A percentile compares a stretch with the other conserved stretches of the same genome.
phyloP scores from a whole-genome alignment of 2,113 vertebrate species.

The Cyprinus carpio region DNA sequence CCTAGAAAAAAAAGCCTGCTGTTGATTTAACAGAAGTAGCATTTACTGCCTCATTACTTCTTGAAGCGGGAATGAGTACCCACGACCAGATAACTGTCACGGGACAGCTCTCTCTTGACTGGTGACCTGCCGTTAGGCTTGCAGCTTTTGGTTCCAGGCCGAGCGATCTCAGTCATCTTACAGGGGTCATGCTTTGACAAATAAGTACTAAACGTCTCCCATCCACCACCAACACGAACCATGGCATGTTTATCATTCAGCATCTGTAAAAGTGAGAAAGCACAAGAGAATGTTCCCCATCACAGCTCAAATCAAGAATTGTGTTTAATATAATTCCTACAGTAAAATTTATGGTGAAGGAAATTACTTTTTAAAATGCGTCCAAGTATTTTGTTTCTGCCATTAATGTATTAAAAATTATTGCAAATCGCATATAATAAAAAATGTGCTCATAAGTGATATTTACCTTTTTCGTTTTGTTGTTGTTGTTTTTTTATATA shows the following conservation, averaged over 20 bases:
- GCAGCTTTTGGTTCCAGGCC: constrained; percentile 84
- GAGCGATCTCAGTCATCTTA: constrained; percentile 81
- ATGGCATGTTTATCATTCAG: constrained; percentile 97
- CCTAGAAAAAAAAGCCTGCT: background rate
- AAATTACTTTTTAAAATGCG: background rate
- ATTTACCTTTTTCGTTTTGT: background rate
- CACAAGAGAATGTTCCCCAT: background rate
- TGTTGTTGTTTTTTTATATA: no score
- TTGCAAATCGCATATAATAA: background rate
- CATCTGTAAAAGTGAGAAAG: constrained; percentile 79
- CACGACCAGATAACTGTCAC: constrained; percentile 94
- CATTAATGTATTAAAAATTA: background rate
- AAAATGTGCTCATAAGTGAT: background rate
- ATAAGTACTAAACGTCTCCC: constrained; percentile 94
- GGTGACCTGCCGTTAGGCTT: constrained; percentile 80
- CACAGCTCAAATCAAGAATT: background rate
- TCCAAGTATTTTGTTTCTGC: background rate
- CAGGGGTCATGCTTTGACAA: constrained; percentile 96
- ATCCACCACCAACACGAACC: constrained; percentile 97
- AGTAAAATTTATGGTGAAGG: background rate
- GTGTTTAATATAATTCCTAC: background rate
- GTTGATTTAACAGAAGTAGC: constrained; percentile 12
- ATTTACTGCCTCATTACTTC: constrained; percentile 72
- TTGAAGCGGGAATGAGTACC: constrained; percentile 87
- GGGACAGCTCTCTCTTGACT: constrained; percentile 82